Evolutionary conservation across 2,113 vertebrate species (phyloP).

Genomic region (Gambusia holbrooki): DNA sequence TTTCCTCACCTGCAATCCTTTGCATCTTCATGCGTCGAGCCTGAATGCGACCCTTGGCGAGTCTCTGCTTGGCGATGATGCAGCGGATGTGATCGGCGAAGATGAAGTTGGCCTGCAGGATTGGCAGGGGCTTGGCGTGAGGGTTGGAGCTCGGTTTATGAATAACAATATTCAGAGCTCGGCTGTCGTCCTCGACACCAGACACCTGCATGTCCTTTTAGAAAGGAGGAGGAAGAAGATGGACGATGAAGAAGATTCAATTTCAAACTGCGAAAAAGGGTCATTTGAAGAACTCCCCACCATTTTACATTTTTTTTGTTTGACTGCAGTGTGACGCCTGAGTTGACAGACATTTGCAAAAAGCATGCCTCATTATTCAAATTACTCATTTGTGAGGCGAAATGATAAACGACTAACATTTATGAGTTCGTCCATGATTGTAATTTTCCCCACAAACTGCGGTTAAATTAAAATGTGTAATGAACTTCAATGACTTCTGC

Average conservation of each 20-base stretch:
- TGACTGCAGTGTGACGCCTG: no score
- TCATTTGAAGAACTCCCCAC: no score
- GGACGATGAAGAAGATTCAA: not conserved
- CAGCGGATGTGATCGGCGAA: constrained; percentile 98
- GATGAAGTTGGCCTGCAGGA: constrained; percentile 97
- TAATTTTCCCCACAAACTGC: no score
- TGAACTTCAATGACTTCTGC: not conserved
- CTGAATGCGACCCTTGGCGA: constrained; percentile 97
- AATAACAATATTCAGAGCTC: constrained; percentile 93
- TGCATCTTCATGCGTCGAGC: constrained; percentile 98
- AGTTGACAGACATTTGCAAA: no score
- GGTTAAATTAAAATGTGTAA: not conserved
- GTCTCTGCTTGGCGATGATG: constrained; percentile 96
- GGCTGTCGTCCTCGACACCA: constrained; percentile 95
- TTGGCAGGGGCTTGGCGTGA: constrained; percentile 95
- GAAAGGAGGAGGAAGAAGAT: no score
- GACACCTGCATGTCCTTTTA: constrained; percentile 99
- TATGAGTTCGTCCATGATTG: not conserved
- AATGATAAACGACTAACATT: not conserved
- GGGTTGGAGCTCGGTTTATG: constrained; percentile 97
- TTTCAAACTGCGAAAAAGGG: not conserved
- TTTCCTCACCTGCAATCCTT: constrained; percentile 87
- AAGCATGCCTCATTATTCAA: not conserved
- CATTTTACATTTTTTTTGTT: no score
- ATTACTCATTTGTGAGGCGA: not conserved